Conservation (phyloP, 2,888 invertebrate genomes). For the Nomada flava region DNA sequence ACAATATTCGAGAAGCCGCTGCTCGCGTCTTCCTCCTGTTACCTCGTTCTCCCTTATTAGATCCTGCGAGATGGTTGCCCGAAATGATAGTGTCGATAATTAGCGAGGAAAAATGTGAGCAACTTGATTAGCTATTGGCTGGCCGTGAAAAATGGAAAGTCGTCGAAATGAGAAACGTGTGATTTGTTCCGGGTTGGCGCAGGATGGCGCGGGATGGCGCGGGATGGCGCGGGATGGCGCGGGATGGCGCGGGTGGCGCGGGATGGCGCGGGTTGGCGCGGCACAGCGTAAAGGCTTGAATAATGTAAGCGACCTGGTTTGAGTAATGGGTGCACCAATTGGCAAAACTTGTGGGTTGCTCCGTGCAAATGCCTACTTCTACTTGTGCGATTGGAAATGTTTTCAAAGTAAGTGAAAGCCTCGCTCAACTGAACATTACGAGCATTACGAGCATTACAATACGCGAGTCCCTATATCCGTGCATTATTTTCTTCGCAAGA, state of each 20-base stretch:
- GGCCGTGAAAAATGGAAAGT: no score
- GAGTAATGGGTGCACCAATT: conserved; percentile 41
- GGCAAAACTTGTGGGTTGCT: conserved; percentile 23
- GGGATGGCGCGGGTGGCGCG: not conserved
- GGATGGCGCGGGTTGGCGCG: not conserved
- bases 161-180: no score
- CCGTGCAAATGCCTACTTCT: no score
- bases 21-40: not conserved
- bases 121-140: not conserved
- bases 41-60: conserved; percentile 24
- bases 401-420: not conserved
- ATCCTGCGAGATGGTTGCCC: not conserved
- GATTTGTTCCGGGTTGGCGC: no score
- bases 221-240: not conserved
- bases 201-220: not conserved
- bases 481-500: no score
- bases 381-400: no score
- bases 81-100: not conserved
- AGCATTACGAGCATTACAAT: no score
- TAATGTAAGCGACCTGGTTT: conserved; percentile 21
- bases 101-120: not conserved
- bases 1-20: conserved; percentile 29
- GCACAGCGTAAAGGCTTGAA: conserved; percentile 30
- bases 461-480: no score
- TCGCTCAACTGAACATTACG: not conserved